These are phyloP conservation scores for Amblyopsis hoosieri DNA, from an alignment of 2,797 vertebrate genomes.

Conservation along the genomic window DNA sequence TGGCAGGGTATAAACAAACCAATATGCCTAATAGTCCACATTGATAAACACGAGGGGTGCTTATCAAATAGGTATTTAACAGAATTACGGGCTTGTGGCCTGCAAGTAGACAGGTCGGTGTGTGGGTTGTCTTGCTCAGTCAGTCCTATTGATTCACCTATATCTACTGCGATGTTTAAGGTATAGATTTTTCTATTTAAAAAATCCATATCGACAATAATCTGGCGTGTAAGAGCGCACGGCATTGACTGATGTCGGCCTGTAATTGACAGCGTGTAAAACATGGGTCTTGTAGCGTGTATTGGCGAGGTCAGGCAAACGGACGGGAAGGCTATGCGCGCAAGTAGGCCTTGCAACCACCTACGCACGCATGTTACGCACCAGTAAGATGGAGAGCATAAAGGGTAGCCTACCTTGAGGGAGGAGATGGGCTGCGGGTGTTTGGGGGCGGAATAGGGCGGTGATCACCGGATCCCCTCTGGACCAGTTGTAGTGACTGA, in stretches of 20 bases:
- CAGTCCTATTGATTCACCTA: conserved; percentile 74
- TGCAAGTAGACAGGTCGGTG: conserved; percentile 19
- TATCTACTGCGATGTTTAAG: conserved; percentile 83
- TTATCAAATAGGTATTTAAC: conserved; percentile 36
- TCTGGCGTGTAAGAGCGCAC: conserved; percentile 76
- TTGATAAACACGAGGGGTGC: conserved; percentile 41
- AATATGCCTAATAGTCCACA: conserved; percentile 7
- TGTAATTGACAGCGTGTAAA: conserved; percentile 79
- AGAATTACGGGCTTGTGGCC: conserved; percentile 34
- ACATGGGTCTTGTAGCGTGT: conserved; percentile 32
- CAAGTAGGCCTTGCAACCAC: conserved; percentile 22
- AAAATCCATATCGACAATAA: conserved; percentile 86
- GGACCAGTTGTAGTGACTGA: too few relatives aligned
- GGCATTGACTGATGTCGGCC: conserved; percentile 69
- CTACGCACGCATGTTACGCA: background rate
- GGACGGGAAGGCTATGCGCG: conserved; percentile 24
- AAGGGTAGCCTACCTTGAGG: conserved; percentile 1
- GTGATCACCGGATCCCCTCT: conserved; percentile 17
- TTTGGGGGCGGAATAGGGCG: background rate
- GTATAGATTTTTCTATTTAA: conserved; percentile 88
- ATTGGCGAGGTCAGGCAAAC: conserved; percentile 35
- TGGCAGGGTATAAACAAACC: conserved; percentile 29
- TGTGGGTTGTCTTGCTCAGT: conserved; percentile 33
- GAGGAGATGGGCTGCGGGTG: conserved; percentile 1
- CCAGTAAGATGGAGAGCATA: conserved; percentile 7